These are phyloP conservation scores for Heterohyrax brucei DNA, from an alignment of 2,797 vertebrate genomes.

Conservation along the genomic window DNA sequence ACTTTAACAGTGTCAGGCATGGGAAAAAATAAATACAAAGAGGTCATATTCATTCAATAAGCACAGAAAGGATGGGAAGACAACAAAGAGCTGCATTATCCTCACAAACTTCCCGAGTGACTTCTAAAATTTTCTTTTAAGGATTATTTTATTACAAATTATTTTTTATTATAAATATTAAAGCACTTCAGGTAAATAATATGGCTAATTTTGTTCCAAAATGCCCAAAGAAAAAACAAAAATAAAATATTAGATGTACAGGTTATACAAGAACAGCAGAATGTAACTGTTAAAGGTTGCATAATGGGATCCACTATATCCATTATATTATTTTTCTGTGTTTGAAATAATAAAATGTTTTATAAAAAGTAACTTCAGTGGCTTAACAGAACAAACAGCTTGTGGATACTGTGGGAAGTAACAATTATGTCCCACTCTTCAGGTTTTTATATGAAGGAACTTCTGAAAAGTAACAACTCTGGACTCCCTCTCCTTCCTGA, in stretches of 20 bases:
- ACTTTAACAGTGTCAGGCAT: conserved; percentile 8
- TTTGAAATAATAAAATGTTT: not conserved
- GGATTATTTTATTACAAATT: not conserved
- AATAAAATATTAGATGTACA: not conserved
- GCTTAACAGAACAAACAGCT: conserved; percentile 18
- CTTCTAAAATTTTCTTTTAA: conserved; percentile 34
- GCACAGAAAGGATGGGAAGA: not conserved
- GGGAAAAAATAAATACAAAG: not conserved
- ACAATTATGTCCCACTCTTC: not conserved
- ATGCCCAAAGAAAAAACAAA: conserved; percentile 41
- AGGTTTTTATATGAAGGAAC: not conserved
- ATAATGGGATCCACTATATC: conserved; percentile 13
- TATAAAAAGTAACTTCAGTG: not conserved
- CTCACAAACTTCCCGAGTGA: not conserved
- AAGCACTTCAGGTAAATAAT: conserved; percentile 16
- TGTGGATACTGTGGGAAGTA: not conserved
- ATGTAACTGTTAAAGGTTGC: conserved; percentile 3
- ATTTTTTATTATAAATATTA: not conserved
- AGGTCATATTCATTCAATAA: conserved; percentile 1
- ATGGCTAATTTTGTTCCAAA: conserved; percentile 33
- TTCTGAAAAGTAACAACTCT: not conserved
- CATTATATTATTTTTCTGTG: conserved; percentile 16
- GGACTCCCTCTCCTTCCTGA: not conserved
- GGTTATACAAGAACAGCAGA: conserved; percentile 50
- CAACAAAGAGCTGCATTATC: not conserved